Base-by-base conservation (phyloP, 2,797 vertebrate genomes). In the Poecilia gillii region DNA sequence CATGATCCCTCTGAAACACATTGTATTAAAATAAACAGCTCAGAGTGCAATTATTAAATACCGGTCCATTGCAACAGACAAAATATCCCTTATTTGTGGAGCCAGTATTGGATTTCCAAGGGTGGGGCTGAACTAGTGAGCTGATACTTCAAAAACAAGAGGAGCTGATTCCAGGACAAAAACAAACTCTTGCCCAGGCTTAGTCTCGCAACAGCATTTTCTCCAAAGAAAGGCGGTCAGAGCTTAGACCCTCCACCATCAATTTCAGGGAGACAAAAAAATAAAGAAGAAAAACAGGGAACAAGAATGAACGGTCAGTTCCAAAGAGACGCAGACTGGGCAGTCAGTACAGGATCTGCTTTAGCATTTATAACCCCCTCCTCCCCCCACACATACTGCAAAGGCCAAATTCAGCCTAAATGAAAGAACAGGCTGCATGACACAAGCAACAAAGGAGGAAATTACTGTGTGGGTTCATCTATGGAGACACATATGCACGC, bases 361-460 rank as follows among this genome's bases (percentile, higher is more conserved):
- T 93, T 91, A 86, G 82, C 86, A 91, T 86, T 93, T 91, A 93
- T 76, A 75, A 3, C n/a, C 68, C 68, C 23, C 83, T 73, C 76
- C 68, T 79, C 76, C 83, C 64, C 78, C 64, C 78, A 78, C 80
- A 73, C 75, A 84, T 87, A 82, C 83, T 70, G 84, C 82, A 72
- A 81, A 77, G 89, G 81, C 89, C 84, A 85, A 86, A 88, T 77
- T 81, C 73, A 28, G 85, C 78, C 88, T 89, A 91, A 92, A 88
- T 91, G 90, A 91, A 91, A 85, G 83, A 92, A 85, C 91, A 91
- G 86, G 77, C 85, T 84, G 81, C 75, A 72, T 73, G 81, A 90
- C 87, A 86, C 41, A 13, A 80, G 78, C 77, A 73, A 86, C 47
- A 71, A 66, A 74, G 74, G 76, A 20, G 4, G 74, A 57, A 53